Evolutionary conservation across 2,113 vertebrate genomes (phyloP).

Genomic region (Myrmophylax atrothorax): DNA sequence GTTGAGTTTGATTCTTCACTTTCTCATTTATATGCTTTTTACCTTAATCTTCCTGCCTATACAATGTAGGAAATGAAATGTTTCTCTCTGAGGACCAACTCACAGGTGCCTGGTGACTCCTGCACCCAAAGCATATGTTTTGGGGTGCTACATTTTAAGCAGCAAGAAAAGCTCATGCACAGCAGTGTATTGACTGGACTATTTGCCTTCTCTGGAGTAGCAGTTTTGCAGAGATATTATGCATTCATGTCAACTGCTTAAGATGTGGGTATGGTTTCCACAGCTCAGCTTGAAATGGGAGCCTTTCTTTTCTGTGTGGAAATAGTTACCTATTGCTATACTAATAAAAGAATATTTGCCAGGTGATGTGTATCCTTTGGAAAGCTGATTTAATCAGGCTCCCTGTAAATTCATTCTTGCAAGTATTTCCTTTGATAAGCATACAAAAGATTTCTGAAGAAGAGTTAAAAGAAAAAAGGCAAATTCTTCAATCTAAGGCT

Average conservation of each 20-base stretch:
- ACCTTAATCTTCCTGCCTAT: not conserved
- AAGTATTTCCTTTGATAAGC: not conserved
- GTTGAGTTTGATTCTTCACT: not conserved
- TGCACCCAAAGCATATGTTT: not conserved
- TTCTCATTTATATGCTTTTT: not conserved
- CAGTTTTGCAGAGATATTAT: not conserved
- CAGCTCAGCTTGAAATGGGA: not conserved
- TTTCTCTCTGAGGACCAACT: not conserved
- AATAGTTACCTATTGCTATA: not conserved
- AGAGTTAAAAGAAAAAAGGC: not conserved
- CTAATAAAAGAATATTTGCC: not conserved
- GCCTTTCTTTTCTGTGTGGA: not conserved
- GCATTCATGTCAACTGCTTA: not conserved
- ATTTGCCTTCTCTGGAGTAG: not conserved
- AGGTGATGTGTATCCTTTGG: not conserved
- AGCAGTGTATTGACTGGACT: not conserved
- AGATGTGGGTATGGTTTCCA: not conserved
- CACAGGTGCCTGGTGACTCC: not conserved
- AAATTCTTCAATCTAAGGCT: not conserved
- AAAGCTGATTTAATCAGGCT: not conserved
- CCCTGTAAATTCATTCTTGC: not conserved
- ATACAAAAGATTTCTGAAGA: not conserved
- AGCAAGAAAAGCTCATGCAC: not conserved
- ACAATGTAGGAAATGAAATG: fast-evolving
- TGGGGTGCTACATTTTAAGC: not conserved